Evolutionary conservation across 2,888 invertebrate genomes (phyloP).

Genomic region (Folsomia candida): DNA sequence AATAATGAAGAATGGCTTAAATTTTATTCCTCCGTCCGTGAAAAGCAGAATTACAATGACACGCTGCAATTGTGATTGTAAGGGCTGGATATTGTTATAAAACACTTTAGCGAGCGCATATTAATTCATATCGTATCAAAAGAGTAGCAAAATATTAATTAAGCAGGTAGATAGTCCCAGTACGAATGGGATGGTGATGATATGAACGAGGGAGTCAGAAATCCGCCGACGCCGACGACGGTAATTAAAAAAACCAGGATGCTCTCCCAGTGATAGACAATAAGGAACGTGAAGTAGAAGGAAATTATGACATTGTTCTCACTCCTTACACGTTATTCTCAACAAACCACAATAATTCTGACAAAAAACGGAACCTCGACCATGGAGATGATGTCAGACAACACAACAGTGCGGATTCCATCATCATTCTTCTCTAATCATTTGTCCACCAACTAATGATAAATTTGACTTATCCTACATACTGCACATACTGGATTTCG

Average conservation of each 20-base stretch:
- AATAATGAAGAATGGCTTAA: background rate
- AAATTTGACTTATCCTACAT: background rate
- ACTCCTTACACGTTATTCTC: conserved; percentile 10
- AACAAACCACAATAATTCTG: background rate
- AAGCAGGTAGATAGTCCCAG: no score
- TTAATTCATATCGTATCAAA: no score
- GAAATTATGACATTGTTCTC: conserved; percentile 14
- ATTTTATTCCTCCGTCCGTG: background rate
- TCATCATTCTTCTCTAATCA: conserved; percentile 4
- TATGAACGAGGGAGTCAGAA: background rate
- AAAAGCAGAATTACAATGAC: background rate
- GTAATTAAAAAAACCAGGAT: conserved; percentile 15
- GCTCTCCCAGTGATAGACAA: conserved; percentile 1
- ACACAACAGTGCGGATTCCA: conserved; percentile 2
- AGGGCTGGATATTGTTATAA: no score
- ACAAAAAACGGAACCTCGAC: conserved; percentile 19
- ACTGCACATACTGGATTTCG: background rate
- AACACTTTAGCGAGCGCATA: no score
- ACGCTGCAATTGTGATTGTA: background rate
- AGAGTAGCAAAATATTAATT: no score
- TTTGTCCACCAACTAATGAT: background rate
- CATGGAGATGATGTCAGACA: conserved; percentile 16
- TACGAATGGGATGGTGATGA: no score
- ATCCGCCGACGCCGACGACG: background rate
- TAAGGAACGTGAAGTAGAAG: background rate